Base-by-base conservation (phyloP, 2,113 vertebrate genomes). In the Arothron firmamentum region DNA sequence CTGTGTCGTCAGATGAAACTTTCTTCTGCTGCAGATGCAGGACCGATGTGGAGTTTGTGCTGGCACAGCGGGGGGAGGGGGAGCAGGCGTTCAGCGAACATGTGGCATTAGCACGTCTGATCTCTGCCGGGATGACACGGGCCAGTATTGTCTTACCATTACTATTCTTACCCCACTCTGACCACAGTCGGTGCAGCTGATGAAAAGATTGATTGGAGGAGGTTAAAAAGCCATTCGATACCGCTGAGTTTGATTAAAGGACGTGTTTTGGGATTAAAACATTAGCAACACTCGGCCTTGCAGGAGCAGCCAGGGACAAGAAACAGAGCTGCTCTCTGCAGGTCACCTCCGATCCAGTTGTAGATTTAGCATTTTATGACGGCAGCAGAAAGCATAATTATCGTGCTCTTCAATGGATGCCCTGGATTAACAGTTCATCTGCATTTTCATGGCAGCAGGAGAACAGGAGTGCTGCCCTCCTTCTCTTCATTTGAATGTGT, bases 131-230 rank as follows among this genome's bases (percentile, higher is more conserved):
- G 76, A 87, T 80, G 85, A 88, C 77, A 81, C 81, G 85, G 79
- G 64, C 72, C 61, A 58, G 79, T 78, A 88, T 90, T 82, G 72
- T 78, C 71, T 91, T 89, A 87, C 85, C 81, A 90, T 90, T 90
- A 86, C 69, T 75, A 90, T 85, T 85, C 87, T 78, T 70, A 85
- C 75, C 81, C 47, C 46, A 34, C 56, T 64, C 58, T 55, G 51
- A 62, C 78, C 19, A 38, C 79, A 62, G 77, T 77, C 77, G 77
- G 59, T 64, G 77, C 80, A 85, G 77, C 77, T 77, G 81, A 88
- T 74, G 82, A 86, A 79, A 85, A 82, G 82, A 82, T 78, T 82
- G 78, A 89, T 88, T 87, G 76, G 62, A 58, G 75, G 59, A 82
- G 77, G 83, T 83, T 87, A 83, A 84, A 78, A 75, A 61, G 87